Percentiles rank a stretch among this genome's conserved stretches.
Conservation (phyloP, 2,113 vertebrate genomes). For the Pelodiscus sinensis region DNA sequence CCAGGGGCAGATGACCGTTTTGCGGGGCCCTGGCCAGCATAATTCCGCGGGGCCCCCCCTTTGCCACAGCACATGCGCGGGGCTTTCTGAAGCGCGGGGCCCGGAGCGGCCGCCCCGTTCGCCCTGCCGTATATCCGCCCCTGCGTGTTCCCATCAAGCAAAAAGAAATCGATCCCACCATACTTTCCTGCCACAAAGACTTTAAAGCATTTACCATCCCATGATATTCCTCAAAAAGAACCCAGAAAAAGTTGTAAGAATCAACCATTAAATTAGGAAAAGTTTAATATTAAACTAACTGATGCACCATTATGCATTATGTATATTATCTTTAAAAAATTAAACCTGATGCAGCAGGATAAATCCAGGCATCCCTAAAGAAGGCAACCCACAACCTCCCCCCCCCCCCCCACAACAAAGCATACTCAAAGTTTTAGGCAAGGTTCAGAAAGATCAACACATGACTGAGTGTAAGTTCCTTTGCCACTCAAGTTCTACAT, state of each 20-base stretch:
- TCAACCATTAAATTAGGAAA: slow-evolving; percentile 60
- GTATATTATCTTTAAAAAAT: slow-evolving; percentile 69
- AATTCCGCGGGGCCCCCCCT: no score
- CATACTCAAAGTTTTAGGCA: slow-evolving; percentile 37
- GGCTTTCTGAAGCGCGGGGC: no score
- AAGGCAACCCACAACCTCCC: slow-evolving; percentile 35
- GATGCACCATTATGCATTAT: slow-evolving; percentile 59
- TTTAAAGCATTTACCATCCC: background rate
- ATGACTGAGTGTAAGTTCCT: background rate
- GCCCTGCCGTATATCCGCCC: no score
- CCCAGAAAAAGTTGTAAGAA: slow-evolving; percentile 28
- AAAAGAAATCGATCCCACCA: slow-evolving; percentile 25
- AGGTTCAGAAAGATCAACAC: slow-evolving; percentile 1
- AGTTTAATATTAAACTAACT: slow-evolving; percentile 71
- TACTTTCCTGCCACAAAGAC: background rate
- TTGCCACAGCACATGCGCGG: no score
- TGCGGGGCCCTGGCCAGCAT: no score
- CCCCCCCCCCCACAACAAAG: background rate
- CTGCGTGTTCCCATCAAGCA: slow-evolving; percentile 26
- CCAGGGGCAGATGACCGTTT: no score
- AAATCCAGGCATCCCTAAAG: slow-evolving; percentile 59
- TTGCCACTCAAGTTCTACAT: slow-evolving; percentile 14
- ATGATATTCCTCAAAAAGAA: slow-evolving; percentile 42
- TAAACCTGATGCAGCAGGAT: slow-evolving; percentile 53
- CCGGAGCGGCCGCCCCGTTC: no score